These are phyloP conservation scores for Pogoniulus pusillus DNA, from an alignment of 2,797 vertebrate species.

Conservation along the genomic window DNA sequence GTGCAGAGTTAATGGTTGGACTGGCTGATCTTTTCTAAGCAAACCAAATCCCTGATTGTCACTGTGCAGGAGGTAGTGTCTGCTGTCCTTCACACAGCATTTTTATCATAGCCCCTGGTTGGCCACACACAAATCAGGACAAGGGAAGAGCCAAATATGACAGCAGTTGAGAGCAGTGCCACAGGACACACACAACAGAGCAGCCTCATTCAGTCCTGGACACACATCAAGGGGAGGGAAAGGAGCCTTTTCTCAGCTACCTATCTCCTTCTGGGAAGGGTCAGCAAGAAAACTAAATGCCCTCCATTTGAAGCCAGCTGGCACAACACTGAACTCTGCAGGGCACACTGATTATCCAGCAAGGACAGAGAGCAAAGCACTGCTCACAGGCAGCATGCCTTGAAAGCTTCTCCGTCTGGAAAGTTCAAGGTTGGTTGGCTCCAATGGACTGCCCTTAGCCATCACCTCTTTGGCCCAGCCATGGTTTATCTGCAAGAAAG, in stretches of 20 bases:
- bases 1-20: neutral
- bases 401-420: neutral
- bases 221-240: neutral
- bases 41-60: neutral
- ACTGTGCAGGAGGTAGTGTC: neutral
- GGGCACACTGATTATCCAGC: neutral
- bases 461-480: neutral
- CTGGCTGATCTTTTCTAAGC: neutral
- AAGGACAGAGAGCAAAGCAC: neutral
- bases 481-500: neutral
- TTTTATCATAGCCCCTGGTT: neutral
- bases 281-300: neutral
- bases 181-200: neutral
- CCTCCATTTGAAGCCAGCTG: neutral
- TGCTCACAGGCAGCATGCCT: neutral
- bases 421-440: neutral
- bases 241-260: neutral
- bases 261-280: neutral
- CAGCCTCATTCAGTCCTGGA: neutral
- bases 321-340: neutral
- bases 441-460: neutral
- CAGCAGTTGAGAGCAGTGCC: neutral
- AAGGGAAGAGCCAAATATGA: neutral
- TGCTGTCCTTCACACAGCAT: neutral
- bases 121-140: neutral